Base-by-base conservation (phyloP, 2,797 vertebrate species). In the Melanogrammus aeglefinus region DNA sequence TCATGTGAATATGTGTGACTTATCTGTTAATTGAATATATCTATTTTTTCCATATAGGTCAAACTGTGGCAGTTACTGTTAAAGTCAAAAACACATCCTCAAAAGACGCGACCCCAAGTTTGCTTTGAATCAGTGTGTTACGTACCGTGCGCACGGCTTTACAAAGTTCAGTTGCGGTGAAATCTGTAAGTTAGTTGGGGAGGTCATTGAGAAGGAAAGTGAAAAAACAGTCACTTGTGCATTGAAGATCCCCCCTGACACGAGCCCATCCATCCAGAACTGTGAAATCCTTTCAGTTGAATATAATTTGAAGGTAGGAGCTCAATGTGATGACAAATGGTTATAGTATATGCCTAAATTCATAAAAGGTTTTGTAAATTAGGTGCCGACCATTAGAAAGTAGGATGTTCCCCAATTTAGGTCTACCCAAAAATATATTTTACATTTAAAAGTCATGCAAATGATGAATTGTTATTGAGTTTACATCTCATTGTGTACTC, bases 31-130 rank as follows among this genome's bases (percentile, higher is more conserved):
- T 63, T 63, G 8, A 33, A 33, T 33, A 3, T 33, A 33, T 33
- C n/a, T n/a, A 7, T 41, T 47, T 6, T 27, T 75, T 16, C 75
- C 85, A 74, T 82, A 97, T 82, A 97, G 98, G 98, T 94, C 96
- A 99, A 90, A 95, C 93, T 66, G 91, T 96, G 84, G 87, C 91
- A 83, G 92, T 97, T 88, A 93, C 94, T 82, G 96, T 95, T 75
- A 95, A 96, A 84, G 91, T 98, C 89, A 94, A 96, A 85, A 99
- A 99, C 72, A 94, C 95, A 82, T 97, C 97, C 77, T 97, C 97
- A 85, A 95, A 94, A 73, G 81, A 92, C 0, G 82, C 94, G 95
- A 91, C 91, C 87, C 96, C 88, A 96, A 98, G 93, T 95, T 96
- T 94, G 92, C 85, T 89, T 86, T 98, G 81, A 92, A 88, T 78